These are phyloP conservation scores for Brenthis daphne DNA, from an alignment of 2,888 invertebrate genomes.

Conservation along the genomic window DNA sequence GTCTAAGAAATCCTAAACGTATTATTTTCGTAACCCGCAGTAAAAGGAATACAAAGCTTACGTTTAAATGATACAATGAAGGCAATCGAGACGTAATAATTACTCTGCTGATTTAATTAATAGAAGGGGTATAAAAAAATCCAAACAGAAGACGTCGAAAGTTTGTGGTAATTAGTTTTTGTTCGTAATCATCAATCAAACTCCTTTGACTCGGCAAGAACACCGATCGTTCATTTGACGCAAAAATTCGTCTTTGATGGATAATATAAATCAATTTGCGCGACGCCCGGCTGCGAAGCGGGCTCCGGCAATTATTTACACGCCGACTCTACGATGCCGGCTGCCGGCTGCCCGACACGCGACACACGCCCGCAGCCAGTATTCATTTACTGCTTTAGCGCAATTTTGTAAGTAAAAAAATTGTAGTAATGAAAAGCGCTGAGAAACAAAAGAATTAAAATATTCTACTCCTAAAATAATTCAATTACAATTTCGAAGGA, in stretches of 20 bases:
- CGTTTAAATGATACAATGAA: neutral
- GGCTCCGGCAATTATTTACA: conserved; percentile 7
- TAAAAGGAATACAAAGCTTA: neutral
- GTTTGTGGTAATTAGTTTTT: conserved; percentile 13
- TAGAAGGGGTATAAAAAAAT: conserved; percentile 1
- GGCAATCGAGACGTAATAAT: neutral
- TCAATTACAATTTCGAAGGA: too few relatives aligned
- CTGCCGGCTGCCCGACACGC: too few relatives aligned
- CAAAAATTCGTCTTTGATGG: conserved; percentile 21
- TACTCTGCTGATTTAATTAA: neutral
- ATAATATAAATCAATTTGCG: conserved; percentile 19
- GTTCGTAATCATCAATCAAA: conserved; percentile 21
- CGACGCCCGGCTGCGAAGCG: neutral
- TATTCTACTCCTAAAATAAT: too few relatives aligned
- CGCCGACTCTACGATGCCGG: neutral
- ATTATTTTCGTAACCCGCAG: neutral
- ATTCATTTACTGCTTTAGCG: too few relatives aligned
- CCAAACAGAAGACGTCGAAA: neutral
- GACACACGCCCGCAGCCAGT: too few relatives aligned
- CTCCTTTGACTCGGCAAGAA: neutral
- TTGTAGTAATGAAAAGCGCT: too few relatives aligned
- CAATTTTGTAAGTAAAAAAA: too few relatives aligned
- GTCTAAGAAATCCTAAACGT: too few relatives aligned
- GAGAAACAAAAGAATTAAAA: too few relatives aligned
- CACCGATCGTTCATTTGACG: conserved; percentile 18